These are phyloP conservation scores for Eupithecia tripunctaria DNA, from an alignment of 2,888 invertebrate genomes.

Conservation along the genomic window DNA sequence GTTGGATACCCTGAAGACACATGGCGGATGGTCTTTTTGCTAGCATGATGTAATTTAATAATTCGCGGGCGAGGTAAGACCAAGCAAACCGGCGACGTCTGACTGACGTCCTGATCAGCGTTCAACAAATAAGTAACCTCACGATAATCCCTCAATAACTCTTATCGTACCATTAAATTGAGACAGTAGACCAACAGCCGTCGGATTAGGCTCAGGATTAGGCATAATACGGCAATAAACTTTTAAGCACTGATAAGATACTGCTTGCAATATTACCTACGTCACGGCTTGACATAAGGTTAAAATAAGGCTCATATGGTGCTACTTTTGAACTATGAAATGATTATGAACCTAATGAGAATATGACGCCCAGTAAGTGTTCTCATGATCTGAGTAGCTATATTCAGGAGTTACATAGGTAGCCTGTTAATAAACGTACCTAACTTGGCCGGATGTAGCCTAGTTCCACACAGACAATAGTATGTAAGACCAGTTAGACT, in stretches of 20 bases:
- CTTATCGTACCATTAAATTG: slow-evolving; percentile 58
- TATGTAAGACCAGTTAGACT: no score
- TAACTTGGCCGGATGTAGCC: no score
- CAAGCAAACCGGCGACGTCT: slow-evolving; percentile 35
- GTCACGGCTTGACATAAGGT: slow-evolving; percentile 1
- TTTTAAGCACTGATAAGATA: slow-evolving; percentile 45
- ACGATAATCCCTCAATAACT: slow-evolving; percentile 49
- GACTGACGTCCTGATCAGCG: slow-evolving; percentile 43
- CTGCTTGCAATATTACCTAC: slow-evolving; percentile 1
- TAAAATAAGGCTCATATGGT: neutral
- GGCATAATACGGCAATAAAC: slow-evolving; percentile 54
- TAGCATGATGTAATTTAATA: slow-evolving; percentile 35
- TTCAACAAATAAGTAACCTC: slow-evolving; percentile 49
- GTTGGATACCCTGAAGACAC: slow-evolving; percentile 62
- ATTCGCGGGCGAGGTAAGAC: slow-evolving; percentile 29
- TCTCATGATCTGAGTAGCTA: neutral
- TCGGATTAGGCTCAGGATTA: slow-evolving; percentile 58
- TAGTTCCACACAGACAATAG: no score
- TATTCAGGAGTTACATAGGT: neutral
- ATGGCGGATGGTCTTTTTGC: slow-evolving; percentile 48
- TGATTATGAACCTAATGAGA: neutral
- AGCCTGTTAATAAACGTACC: neutral
- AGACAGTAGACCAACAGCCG: slow-evolving; percentile 51
- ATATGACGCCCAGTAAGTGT: neutral
- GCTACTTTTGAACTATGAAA: neutral